Conservation (phyloP, 2,113 vertebrate genomes). For the Alouatta palliata region DNA sequence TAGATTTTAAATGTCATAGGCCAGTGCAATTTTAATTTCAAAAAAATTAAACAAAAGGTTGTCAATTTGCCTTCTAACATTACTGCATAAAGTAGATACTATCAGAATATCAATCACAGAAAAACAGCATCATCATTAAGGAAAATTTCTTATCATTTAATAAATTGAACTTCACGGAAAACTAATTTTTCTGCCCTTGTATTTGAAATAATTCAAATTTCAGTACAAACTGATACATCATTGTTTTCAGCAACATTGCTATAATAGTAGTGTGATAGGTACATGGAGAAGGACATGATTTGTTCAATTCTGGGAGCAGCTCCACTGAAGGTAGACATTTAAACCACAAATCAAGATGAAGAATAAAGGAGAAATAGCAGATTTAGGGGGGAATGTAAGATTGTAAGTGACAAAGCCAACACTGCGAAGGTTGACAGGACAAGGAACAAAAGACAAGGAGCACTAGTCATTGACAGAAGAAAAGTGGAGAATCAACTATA, state of each 20-base stretch:
- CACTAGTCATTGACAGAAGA: background rate
- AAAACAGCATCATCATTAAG: background rate
- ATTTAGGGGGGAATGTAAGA: background rate
- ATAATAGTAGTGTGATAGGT: background rate
- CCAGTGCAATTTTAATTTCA: background rate
- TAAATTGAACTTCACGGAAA: conserved; percentile 2
- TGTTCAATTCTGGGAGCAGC: background rate
- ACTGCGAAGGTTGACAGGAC: background rate
- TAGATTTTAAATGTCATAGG: background rate
- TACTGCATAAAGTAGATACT: background rate
- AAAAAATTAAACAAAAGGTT: background rate
- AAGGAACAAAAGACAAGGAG: background rate
- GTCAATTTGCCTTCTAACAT: background rate
- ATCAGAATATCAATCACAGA: background rate
- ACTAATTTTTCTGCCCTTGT: background rate
- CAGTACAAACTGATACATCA: background rate
- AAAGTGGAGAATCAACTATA: background rate
- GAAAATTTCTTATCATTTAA: background rate
- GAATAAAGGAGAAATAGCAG: background rate
- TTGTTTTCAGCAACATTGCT: background rate
- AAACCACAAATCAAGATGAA: background rate
- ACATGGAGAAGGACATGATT: background rate
- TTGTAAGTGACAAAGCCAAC: background rate
- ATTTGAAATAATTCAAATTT: background rate
- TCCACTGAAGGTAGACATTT: background rate